Base-by-base conservation (phyloP, 2,797 vertebrate genomes). In the Acridotheres tristis region DNA sequence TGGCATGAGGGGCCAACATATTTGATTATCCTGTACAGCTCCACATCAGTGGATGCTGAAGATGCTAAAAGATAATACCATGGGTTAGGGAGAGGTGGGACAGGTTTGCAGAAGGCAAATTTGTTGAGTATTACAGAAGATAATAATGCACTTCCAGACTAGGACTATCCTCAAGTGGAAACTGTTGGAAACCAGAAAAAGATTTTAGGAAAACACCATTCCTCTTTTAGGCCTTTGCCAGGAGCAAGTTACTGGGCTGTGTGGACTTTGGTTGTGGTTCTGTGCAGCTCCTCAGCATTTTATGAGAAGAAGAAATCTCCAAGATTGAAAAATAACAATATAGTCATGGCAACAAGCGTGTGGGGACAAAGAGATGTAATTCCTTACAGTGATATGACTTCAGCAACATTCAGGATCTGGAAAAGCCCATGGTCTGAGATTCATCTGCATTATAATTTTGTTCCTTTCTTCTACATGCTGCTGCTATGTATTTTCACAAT, bases 331-430 rank as follows among this genome's bases (percentile, higher is more conserved):
- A 80, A 66, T 12, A 61, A 27, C 7, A 27, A 13, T 2, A 3
- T 27, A 54, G 16, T 16, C 11, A 21, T 9, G 16, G 6, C 20
- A 54, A 53, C 8, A 74, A 58, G 11, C 0, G 0, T 16, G 18
- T 22, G 4, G 38, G 19, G 21, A 32, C 12, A 87, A 61, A 73
- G 8, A 63, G 6, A 3, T 38, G 8, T 30, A 57, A 48, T 62
- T 48, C 43, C 61, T 77, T 36, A 21, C 32, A 27, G 16, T 47
- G 38, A 23, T 48, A n/a, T 7, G 4, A 57, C 17, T 81, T 73
- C 38, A 83, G 1, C 29, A 57, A 5, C 7, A 21, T 76, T 55
- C 15, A 17, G 21, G 3, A 38, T 54, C 40, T 51, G 36, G n/a
- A 34, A 34, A 77, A 69, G 14, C 9, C n/a, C 20, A 45, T 1